Percentiles rank a stretch among this genome's conserved stretches.
Evolutionary conservation across 2,797 vertebrate species (phyloP).

Genomic region (Gymnopithys bicolor): DNA sequence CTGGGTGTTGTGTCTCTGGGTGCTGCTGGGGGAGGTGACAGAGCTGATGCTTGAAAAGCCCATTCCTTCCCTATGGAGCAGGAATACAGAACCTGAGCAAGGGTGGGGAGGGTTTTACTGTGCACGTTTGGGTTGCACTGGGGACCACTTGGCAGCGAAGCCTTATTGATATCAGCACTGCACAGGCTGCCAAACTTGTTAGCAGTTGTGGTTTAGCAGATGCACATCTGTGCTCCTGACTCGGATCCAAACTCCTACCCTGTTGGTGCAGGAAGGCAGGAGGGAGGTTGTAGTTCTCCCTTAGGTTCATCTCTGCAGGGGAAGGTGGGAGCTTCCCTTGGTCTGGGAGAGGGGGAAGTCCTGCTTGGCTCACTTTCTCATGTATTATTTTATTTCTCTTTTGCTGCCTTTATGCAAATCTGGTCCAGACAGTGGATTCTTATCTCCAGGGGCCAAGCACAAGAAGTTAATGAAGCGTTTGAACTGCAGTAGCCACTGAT

Average conservation of each 20-base stretch:
- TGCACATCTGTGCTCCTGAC: constrained; percentile 8
- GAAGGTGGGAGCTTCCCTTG: background rate
- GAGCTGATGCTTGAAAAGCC: background rate
- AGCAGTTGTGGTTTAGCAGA: background rate
- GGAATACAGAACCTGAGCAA: background rate
- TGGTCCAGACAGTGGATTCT: background rate
- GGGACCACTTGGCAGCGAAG: background rate
- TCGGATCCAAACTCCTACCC: background rate
- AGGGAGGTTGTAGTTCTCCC: background rate
- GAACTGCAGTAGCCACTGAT: background rate
- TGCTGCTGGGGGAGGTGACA: background rate
- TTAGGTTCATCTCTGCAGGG: background rate
- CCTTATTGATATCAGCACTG: background rate
- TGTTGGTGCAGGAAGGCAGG: background rate
- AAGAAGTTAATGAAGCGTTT: constrained; percentile 31
- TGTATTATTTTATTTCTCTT: background rate
- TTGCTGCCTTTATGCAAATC: background rate
- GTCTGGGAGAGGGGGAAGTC: background rate
- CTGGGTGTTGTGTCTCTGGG: background rate
- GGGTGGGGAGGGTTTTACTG: background rate
- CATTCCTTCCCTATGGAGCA: fast-evolving
- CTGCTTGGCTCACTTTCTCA: background rate
- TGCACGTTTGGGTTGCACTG: background rate
- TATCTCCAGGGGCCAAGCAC: background rate
- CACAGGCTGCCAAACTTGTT: background rate